A percentile compares a stretch with the other conserved stretches of the same genome.
Evolutionary conservation across 2,888 invertebrate genomes (phyloP).

Genomic region (Epirrhoe alternata): DNA sequence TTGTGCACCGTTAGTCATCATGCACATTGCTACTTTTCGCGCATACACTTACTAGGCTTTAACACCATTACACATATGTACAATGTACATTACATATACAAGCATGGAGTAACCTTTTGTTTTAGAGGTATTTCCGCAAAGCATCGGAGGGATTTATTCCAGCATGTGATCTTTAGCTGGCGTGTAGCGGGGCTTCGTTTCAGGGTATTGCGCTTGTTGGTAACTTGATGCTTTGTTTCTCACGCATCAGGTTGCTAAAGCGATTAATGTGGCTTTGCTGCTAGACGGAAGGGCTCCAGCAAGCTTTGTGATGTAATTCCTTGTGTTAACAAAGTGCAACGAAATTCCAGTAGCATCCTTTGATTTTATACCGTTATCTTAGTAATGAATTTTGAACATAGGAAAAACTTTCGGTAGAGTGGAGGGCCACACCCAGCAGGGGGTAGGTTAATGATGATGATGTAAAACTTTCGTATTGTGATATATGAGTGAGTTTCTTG

Average conservation of each 20-base stretch:
- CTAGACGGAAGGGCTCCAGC: constrained; percentile 28
- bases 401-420: too few species aligned
- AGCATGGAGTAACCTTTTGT: constrained; percentile 14
- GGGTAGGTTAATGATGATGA: too few species aligned
- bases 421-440: too few species aligned
- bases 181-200: constrained; percentile 46
- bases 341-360: background rate
- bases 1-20: constrained; percentile 55
- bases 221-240: constrained; percentile 62
- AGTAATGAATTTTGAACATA: background rate
- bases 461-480: background rate
- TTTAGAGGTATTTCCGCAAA: constrained; percentile 17
- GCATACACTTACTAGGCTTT: constrained; percentile 19
- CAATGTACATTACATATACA: constrained; percentile 1
- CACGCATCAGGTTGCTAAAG: constrained; percentile 58
- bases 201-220: constrained; percentile 53
- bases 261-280: constrained; percentile 47
- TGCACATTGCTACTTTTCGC: constrained; percentile 49
- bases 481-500: background rate
- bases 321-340: constrained; percentile 12
- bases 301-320: constrained; percentile 19
- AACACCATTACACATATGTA: constrained; percentile 23
- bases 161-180: constrained; percentile 27
- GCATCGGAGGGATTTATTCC: constrained; percentile 20
- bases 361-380: background rate